phyloP scores from a whole-genome alignment of 2,113 vertebrate genomes.

The Seriola aureovittata region DNA sequence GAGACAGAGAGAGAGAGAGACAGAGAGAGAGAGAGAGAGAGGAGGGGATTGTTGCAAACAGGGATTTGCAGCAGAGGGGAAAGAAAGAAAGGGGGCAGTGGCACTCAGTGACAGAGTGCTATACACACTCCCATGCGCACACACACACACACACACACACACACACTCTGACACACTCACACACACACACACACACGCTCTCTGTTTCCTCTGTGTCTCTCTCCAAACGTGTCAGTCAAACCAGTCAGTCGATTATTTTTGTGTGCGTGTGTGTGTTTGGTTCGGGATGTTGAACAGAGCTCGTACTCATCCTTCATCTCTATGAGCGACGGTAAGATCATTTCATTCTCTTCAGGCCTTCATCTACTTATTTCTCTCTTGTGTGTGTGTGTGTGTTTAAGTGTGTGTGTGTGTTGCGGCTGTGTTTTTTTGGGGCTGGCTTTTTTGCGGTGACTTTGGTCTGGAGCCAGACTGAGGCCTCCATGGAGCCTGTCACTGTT shows the following conservation, averaged over 20 bases:
- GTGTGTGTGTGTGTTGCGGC: constrained; percentile 19
- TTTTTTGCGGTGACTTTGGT: constrained; percentile 62
- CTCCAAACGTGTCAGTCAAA: constrained; percentile 77
- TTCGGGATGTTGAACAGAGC: constrained; percentile 70
- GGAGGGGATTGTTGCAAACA: constrained; percentile 78
- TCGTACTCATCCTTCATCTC: constrained; percentile 70
- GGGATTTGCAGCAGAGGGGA: constrained; percentile 80
- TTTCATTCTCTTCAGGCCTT: constrained; percentile 46
- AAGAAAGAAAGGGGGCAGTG: constrained; percentile 82
- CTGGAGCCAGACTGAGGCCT: constrained; percentile 73
- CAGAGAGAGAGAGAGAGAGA: constrained; percentile 44
- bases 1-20: constrained; percentile 52
- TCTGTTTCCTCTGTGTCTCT: constrained; percentile 73
- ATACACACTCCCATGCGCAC: constrained; percentile 71
- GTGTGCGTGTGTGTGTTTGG: constrained; percentile 76
- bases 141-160: constrained; percentile 58
- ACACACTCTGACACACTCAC: constrained; percentile 52
- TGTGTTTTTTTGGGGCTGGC: constrained; percentile 16
- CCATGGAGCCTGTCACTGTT: constrained; percentile 64
- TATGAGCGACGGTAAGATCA: constrained; percentile 84
- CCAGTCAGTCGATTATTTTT: constrained; percentile 79
- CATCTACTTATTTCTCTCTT: constrained; percentile 32
- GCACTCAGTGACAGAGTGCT: constrained; percentile 81
- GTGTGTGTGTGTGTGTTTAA: constrained; percentile 18
- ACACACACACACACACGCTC: constrained; percentile 62